Base-by-base conservation (phyloP, 2,797 vertebrate genomes). In the Cossypha dichroa region DNA sequence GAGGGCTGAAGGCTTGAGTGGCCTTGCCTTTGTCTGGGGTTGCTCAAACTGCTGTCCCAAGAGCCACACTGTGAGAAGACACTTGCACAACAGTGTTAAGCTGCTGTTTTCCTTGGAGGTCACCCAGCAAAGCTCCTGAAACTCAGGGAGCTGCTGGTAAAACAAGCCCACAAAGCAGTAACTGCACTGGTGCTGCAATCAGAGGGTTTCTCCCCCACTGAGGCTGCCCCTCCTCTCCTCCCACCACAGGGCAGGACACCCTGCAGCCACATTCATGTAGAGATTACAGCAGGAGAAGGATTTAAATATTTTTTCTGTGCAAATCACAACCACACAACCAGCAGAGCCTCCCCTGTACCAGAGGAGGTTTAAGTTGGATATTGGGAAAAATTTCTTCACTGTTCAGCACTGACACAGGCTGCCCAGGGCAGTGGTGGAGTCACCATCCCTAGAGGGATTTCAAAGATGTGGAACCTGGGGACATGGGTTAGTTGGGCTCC, bases 261-360 rank as follows among this genome's bases (percentile, higher is more conserved):
- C 36, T 26, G 33, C 45, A 80, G 82, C 45, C 49, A 45, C 2
- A 2, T 7, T 13, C 34, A 3, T 0, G 1, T 7, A 10, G 43
- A 23, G 28, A 10, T 17, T 56, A 34, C 54, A 58, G 46, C 8
- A 67, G 23, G 22, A 56, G 46, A 20, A 70, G 26, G 5, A 54
- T 11, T 62, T 38, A 9, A 84, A 31, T 3, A 1, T 13, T 41
- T 51, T 23, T 10, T 9, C 33, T 36, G 23, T 15, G 43, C 31
- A 45, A 43, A 6, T 11, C 70, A 34, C 36, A 23, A 11, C 31
- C 13, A n/a, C 19, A 0, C 14, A 45, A 18, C 5, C 6, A 60
- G 26, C 13, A 25, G 31, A 60, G 26, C 15, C 9, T 60, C 26
- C 31, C 26, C 31, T 20, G 31, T 13, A 56, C n/a, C 56, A 63